These are phyloP conservation scores for Poecilus cupreus DNA, from an alignment of 2,888 invertebrate genomes.

Conservation along the genomic window DNA sequence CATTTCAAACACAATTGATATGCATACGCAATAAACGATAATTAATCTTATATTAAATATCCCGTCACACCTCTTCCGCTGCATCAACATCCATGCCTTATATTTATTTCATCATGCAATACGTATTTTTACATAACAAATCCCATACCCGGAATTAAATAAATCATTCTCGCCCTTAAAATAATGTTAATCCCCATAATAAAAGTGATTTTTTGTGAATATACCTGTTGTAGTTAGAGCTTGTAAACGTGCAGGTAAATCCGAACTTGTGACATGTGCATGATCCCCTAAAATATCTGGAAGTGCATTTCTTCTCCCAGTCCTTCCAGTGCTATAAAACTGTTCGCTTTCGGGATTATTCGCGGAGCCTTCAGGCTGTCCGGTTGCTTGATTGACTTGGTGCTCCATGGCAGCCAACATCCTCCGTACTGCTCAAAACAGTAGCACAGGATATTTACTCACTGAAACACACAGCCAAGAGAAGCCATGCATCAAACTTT, in stretches of 20 bases:
- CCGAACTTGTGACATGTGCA: constrained; percentile 83
- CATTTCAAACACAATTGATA: no score
- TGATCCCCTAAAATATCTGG: constrained; percentile 87
- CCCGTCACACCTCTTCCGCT: neutral
- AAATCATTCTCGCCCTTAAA: neutral
- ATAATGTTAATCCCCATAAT: neutral
- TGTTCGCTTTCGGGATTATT: constrained; percentile 73
- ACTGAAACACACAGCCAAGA: constrained; percentile 55
- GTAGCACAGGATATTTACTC: constrained; percentile 55
- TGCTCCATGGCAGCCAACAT: constrained; percentile 78
- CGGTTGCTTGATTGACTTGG: constrained; percentile 68
- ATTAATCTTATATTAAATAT: constrained; percentile 23
- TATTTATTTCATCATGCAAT: no score
- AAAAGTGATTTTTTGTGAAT: neutral
- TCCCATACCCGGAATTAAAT: neutral
- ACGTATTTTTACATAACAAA: no score
- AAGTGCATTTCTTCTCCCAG: constrained; percentile 91
- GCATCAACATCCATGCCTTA: neutral
- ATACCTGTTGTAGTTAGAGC: constrained; percentile 80
- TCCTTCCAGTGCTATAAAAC: constrained; percentile 89
- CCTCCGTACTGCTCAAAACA: constrained; percentile 73
- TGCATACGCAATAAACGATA: neutral
- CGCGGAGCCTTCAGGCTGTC: constrained; percentile 66
- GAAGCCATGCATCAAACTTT: constrained; percentile 58
- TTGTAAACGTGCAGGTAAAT: constrained; percentile 84